Base-by-base conservation (phyloP, 2,888 invertebrate species). In the Drosophila niveifrons region DNA sequence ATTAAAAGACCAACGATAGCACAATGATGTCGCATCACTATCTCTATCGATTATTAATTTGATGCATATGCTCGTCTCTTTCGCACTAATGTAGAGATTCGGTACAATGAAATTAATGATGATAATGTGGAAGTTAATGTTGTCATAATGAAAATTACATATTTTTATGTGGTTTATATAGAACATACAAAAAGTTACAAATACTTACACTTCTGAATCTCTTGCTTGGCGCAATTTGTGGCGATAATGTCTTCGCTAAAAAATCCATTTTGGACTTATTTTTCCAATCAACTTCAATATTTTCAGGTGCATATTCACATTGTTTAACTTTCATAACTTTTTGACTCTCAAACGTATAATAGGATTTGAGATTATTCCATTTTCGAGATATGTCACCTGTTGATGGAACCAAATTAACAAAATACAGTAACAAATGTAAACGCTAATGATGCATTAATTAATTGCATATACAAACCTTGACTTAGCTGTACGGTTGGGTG, bases 341-440 rank as follows among this genome's bases (percentile, higher is more conserved):
- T 10, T 61, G 61, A n/a, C 23, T 28, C 18, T 63, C 63, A n/a
- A 34, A 63, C 9, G 34, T 63, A 41, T 70, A 70, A 36, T 71
- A 70, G 1, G 70, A 71, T 15, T 71, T 71, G 1, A 71, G 71
- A 17, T 71, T 71, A 44, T 70, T 70, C 71, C 70, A 71, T 13
- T 71, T 71, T n/a, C 70, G 43, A n/a, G 71, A 71, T 2, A 71
- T 63, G 23, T 70, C 63, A n/a, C 48, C 70, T 71, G 39, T 2
- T n/a, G 15, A 3, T n/a, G n/a, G 1, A 28, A 13, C 1, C 3
- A 29, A 41, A 51, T 29, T 6, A 41, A n/a, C 17, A 23, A 36
- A 36, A 2, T n/a, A 1, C 11, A 13, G 8, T 9, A 29, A 9
- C 8, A 23, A 47, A 57, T 48, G 57, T 2, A 11, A 23, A 28